Base-by-base conservation (phyloP, 92 coral and sea anemone species). In the Umimayanthus chanpuru region DNA sequence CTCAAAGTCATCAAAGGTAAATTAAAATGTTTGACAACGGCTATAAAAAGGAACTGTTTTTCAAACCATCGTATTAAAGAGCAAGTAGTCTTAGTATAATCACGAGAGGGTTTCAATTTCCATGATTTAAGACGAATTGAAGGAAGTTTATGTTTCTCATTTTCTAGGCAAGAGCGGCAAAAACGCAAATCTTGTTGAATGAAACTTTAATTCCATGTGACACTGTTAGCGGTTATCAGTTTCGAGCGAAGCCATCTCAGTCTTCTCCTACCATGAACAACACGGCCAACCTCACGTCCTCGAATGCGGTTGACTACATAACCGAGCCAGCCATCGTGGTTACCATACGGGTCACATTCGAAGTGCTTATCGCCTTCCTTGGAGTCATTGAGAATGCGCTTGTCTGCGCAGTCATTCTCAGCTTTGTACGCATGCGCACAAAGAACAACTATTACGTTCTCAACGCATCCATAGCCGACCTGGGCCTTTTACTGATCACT, bases 391-490 rank as follows among this genome's bases (percentile, higher is more conserved):
- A 88, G n/a, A 90, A 90, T 23, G 41, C 86, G 12, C 61, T 81
- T 25, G 92, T 90, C 7, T 90, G 92, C 55, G 61, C 72, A 38
- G 86, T 80, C 12, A 90, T 90, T 26, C 84, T 40, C 56, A 90
- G 87, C 6, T 82, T 88, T 39, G 73, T 80, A 9, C 80, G 92
- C 39, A 88, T 90, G 76, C 87, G 76, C n/a, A 90, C 90, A 4
- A 67, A 85, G 28, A 89, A 85, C 28, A 90, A 90, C 72, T 86
- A 86, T 47, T 90, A 80, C 66, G 68, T 90, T 44, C 85, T 90
- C n/a, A 90, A 86, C 61, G 72, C 88, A 5, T 81, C 92, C 49
- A 16, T 90, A 6, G 92, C 92, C 2, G 92, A 90, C 39, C 86
- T 90, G 38, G 92, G 92, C 38, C 90, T 90, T 11, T 67, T 90